Conservation (phyloP, 2,113 vertebrate species). For the Tympanuchus pallidicinctus region DNA sequence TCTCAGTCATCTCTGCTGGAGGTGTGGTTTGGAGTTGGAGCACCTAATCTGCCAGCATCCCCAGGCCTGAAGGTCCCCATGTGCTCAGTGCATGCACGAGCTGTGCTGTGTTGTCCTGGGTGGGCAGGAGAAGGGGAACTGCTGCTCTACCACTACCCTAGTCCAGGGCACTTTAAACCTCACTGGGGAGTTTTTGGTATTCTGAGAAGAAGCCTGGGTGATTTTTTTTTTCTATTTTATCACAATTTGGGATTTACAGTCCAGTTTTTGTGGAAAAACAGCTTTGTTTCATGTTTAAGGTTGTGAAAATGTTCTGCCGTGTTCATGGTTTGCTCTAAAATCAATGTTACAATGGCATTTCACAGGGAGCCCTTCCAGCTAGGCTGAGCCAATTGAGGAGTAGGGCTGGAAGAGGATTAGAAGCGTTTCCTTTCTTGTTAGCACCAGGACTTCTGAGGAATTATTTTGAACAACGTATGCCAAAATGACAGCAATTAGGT, state of each 20-base stretch:
- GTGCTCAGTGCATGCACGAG: rapidly evolving
- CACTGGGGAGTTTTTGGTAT: rapidly evolving
- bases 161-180: neutral
- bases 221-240: neutral
- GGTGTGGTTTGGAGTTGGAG: neutral
- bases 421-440: neutral
- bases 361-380: neutral
- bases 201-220: neutral
- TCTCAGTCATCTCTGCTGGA: neutral
- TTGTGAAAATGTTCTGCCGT: neutral
- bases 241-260: neutral
- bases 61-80: neutral
- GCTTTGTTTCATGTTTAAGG: neutral
- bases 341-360: neutral
- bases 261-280: neutral
- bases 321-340: neutral
- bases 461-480: neutral
- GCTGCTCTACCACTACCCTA: rapidly evolving
- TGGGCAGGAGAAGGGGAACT: neutral
- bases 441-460: neutral
- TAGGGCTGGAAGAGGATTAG: neutral
- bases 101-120: neutral
- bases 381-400: neutral
- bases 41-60: neutral
- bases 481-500: neutral